A percentile compares a stretch with the other conserved stretches of the same genome.
phyloP scores from a whole-genome alignment of 2,797 vertebrate species.

The Takifugu ocellatus region DNA sequence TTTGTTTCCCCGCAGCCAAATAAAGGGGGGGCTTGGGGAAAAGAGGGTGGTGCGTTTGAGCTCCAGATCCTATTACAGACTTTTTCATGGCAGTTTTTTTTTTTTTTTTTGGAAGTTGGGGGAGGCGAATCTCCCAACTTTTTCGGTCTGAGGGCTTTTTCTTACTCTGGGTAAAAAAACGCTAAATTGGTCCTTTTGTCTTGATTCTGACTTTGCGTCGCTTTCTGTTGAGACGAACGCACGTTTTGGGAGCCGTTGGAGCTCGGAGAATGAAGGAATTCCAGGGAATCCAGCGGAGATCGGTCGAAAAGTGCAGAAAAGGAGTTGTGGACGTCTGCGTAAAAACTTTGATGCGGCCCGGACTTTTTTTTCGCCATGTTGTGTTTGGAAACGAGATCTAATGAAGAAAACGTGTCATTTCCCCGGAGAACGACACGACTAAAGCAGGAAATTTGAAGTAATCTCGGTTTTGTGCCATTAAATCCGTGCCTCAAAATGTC shows the following conservation, averaged over 20 bases:
- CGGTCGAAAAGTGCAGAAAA: conserved; percentile 35
- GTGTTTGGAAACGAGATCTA: conserved; percentile 25
- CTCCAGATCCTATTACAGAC: conserved; percentile 76
- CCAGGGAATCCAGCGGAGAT: conserved; percentile 23
- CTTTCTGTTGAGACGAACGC: background rate
- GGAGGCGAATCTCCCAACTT: conserved; percentile 56
- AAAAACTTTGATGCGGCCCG: conserved; percentile 36
- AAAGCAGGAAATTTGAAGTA: conserved; percentile 1
- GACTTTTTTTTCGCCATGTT: conserved; percentile 31
- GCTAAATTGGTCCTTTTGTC: background rate
- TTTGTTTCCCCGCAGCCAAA: conserved; percentile 38
- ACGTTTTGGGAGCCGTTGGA: background rate
- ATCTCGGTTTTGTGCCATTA: conserved; percentile 13
- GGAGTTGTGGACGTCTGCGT: conserved; percentile 53
- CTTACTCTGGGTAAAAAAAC: background rate
- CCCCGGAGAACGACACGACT: conserved; percentile 3
- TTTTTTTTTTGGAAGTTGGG: conserved; percentile 43
- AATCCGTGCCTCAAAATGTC: conserved; percentile 72
- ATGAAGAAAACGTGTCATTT: conserved; percentile 11
- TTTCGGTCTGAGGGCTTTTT: conserved; percentile 38
- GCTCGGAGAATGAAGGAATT: conserved; percentile 51
- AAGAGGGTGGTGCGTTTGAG: conserved; percentile 70
- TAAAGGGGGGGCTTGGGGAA: conserved; percentile 31
- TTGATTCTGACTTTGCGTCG: background rate
- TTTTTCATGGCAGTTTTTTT: conserved; percentile 66